Evolutionary conservation across 1,140 invertebrate species (phyloP).

Genomic region (Sitophilus oryzae): DNA sequence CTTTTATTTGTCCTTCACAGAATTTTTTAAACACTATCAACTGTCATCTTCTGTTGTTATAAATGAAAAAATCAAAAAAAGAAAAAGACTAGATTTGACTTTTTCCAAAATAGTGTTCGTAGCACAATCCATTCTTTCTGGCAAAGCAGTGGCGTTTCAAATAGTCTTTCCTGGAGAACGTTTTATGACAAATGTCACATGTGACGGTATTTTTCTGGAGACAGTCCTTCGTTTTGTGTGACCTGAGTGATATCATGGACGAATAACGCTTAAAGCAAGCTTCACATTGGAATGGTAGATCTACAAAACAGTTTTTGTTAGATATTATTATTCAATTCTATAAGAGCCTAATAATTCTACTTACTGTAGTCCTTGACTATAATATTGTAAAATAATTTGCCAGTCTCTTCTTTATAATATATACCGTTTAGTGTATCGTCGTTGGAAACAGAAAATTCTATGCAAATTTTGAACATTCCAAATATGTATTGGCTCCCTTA

Average conservation of each 20-base stretch:
- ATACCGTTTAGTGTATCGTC: too few species aligned
- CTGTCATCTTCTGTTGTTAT: background rate
- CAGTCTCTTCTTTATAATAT: too few species aligned
- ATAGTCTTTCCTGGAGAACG: background rate
- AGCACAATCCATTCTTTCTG: background rate
- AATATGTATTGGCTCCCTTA: too few species aligned
- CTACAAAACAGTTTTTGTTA: slow-evolving; percentile 1
- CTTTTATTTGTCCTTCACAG: too few species aligned
- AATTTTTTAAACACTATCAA: background rate
- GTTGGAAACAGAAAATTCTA: too few species aligned
- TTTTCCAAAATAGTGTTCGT: background rate
- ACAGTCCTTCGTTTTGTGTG: background rate
- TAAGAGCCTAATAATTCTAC: too few species aligned
- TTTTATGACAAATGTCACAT: background rate
- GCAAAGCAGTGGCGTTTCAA: background rate
- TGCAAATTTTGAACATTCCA: too few species aligned
- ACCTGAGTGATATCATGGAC: background rate
- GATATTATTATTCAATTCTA: too few species aligned
- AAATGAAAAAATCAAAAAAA: background rate
- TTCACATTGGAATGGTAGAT: background rate
- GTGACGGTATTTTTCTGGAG: background rate
- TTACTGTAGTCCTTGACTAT: too few species aligned
- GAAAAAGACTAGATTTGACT: background rate
- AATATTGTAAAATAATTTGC: too few species aligned
- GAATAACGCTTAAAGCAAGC: background rate